Conservation (phyloP, 2,888 invertebrate species). For the Aproaerema taeniolella region DNA sequence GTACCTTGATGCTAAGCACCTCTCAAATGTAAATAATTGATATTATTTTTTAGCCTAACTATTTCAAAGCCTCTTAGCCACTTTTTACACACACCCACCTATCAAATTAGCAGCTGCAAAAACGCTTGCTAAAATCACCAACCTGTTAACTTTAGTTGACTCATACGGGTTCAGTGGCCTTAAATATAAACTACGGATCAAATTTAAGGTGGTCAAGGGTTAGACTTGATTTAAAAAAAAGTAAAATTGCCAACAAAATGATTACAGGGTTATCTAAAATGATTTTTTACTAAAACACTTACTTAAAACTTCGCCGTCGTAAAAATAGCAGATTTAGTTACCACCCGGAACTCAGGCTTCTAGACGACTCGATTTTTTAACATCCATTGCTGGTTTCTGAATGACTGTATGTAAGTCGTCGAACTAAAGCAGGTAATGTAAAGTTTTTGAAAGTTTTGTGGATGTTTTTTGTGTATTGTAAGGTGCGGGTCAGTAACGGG, state of each 20-base stretch:
- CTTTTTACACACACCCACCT: too few relatives aligned
- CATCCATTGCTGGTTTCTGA: conserved; percentile 23
- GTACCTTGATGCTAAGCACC: too few relatives aligned
- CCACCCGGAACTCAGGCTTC: conserved; percentile 10
- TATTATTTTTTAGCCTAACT: too few relatives aligned
- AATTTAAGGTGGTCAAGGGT: background rate
- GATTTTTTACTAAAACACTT: conserved; percentile 30
- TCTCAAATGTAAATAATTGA: too few relatives aligned
- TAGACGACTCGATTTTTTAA: conserved; percentile 1
- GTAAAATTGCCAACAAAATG: too few relatives aligned
- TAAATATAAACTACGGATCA: background rate
- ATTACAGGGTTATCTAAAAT: too few relatives aligned
- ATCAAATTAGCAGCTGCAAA: too few relatives aligned
- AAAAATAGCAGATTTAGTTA: conserved; percentile 23
- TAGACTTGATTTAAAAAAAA: too few relatives aligned
- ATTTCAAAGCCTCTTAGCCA: too few relatives aligned
- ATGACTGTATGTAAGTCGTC: background rate
- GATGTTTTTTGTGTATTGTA: conserved; percentile 26
- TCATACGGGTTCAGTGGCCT: background rate
- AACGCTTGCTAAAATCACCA: too few relatives aligned
- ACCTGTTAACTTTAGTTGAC: too few relatives aligned
- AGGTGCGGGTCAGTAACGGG: conserved; percentile 54
- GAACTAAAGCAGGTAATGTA: background rate
- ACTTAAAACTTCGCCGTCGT: conserved; percentile 43
- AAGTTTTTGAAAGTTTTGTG: background rate